Base-by-base conservation (phyloP, 2,113 vertebrate genomes). In the Chamaea fasciata region DNA sequence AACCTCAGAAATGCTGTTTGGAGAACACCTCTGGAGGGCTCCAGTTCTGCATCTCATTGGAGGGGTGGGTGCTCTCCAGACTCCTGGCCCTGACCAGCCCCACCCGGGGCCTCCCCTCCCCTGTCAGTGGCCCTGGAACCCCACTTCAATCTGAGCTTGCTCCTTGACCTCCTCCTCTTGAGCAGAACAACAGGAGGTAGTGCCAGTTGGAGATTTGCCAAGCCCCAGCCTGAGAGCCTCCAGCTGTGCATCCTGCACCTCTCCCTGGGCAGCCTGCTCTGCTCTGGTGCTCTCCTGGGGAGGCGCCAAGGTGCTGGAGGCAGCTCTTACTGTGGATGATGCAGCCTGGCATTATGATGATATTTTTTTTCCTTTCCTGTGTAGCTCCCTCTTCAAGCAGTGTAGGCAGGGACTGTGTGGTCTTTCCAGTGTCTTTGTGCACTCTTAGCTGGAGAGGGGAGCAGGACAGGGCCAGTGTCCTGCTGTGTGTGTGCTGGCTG, bases 161-260 rank as follows among this genome's bases (percentile, higher is more conserved):
- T 67, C 24, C n/a, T 80, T 0, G 0, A 26, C 24, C 9, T 49
- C 18, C 12, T 91, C 9, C 13, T 63, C 39, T 53, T 26, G 46
- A 69, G 22, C 1, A 8, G 49, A 39, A 30, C 28, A 64, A n/a
- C 19, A 24, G 6, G 9, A 16, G 1, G 3, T 37, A 42, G 20
- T n/a, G 9, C 27, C 55, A 74, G 24, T 8, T 0, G 3, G 13
- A 9, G 4, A 41, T 82, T 84, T 63, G 13, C 30, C 26, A 33
- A 81, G 20, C 10, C 18, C 3, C 21, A 44, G 13, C 8, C 44
- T 49, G 31, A 77, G 75, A 77, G 18, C 13, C 46, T 60, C 35
- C 50, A 28, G 0, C 23, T 0, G 0, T 46, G n/a, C 21, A 11
- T 14, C 17, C 4, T 24, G 39, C 11, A 11, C 5, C 19, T 55